Percentiles rank a stretch among this genome's conserved stretches.
phyloP scores from a whole-genome alignment of 2,888 invertebrate species.

The Patella depressa region DNA sequence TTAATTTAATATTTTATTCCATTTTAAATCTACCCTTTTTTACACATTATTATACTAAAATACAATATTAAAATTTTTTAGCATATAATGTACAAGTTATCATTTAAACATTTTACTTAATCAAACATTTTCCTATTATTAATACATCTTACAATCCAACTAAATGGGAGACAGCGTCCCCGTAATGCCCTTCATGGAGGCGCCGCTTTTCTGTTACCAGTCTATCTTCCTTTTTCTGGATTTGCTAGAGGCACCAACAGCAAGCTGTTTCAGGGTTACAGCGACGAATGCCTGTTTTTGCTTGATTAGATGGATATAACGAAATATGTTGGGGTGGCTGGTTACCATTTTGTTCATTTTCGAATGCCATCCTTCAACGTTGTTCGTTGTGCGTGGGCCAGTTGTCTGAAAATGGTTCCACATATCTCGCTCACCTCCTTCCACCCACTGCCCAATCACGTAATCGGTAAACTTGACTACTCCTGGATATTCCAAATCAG shows the following conservation, averaged over 20 bases:
- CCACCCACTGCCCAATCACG: not conserved
- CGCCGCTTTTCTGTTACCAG: not conserved
- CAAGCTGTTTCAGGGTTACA: not conserved
- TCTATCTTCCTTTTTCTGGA: not conserved
- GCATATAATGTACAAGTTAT: no score
- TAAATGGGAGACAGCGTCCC: not conserved
- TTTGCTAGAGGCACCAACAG: not conserved
- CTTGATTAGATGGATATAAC: no score
- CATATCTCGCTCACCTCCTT: not conserved
- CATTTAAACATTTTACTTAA: no score
- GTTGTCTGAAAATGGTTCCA: not conserved
- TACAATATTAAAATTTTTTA: no score
- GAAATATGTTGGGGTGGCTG: no score
- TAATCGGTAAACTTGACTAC: not conserved
- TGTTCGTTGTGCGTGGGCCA: not conserved
- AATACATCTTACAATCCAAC: no score
- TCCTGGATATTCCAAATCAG: not conserved
- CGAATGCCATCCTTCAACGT: not conserved
- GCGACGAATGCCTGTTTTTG: no score
- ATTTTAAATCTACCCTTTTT: no score
- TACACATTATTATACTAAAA: no score
- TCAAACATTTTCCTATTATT: no score
- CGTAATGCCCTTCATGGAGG: not conserved
- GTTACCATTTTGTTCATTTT: not conserved
- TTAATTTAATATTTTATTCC: no score